phyloP scores from a whole-genome alignment of 2,888 invertebrate species.

The Phyto melanocephala region DNA sequence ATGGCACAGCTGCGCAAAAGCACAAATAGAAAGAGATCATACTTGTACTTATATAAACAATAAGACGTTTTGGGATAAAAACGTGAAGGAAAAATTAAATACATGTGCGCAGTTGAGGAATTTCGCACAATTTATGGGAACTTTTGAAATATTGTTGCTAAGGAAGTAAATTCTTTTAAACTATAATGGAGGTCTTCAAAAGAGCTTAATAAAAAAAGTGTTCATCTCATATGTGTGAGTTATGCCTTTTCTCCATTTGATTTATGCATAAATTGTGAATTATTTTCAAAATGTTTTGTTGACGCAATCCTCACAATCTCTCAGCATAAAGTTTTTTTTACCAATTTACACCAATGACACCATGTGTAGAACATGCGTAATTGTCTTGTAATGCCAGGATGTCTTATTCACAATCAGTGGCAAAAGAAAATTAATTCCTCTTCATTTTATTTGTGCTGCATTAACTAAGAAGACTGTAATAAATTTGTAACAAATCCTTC shows the following conservation, averaged over 20 bases:
- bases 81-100: background rate
- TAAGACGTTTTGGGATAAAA: background rate
- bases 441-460: background rate
- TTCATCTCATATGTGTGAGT: background rate
- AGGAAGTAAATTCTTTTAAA: background rate
- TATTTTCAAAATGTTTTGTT: background rate
- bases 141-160: constrained; percentile 26
- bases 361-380: constrained; percentile 45
- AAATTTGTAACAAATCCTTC: constrained; percentile 61
- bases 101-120: constrained; percentile 60
- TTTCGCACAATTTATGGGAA: constrained; percentile 43
- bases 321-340: background rate
- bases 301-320: background rate
- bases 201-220: background rate
- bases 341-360: background rate
- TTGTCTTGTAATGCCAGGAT: constrained; percentile 47
- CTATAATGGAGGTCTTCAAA: constrained; percentile 15
- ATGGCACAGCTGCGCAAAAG: constrained; percentile 47
- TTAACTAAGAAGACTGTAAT: constrained; percentile 11
- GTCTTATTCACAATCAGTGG: constrained; percentile 15
- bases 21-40: background rate
- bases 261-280: background rate
- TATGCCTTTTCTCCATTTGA: background rate
- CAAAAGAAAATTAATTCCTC: background rate
- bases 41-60: background rate